Percentiles rank a stretch among this genome's conserved stretches.
phyloP scores from a whole-genome alignment of 2,113 vertebrate species.

The Perccottus glenii region DNA sequence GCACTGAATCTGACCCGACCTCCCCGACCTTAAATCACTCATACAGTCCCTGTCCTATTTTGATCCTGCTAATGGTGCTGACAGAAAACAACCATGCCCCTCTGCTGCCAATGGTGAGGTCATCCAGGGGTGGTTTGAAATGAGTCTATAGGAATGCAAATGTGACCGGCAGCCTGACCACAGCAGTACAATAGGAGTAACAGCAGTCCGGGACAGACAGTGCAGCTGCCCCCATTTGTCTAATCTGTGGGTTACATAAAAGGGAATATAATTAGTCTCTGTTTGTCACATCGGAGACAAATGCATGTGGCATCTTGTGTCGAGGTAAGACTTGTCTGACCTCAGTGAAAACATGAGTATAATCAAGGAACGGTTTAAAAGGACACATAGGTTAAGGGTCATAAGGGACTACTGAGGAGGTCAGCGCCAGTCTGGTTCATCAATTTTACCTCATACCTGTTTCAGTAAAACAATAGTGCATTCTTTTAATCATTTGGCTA shows the following conservation, averaged over 20 bases:
- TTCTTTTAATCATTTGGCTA: slow-evolving; percentile 30
- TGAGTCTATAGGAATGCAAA: slow-evolving; percentile 74
- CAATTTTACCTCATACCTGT: slow-evolving; percentile 60
- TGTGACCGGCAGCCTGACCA: slow-evolving; percentile 62
- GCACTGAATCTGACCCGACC: slow-evolving; percentile 67
- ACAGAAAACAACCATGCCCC: slow-evolving; percentile 46
- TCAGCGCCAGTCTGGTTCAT: slow-evolving; percentile 61
- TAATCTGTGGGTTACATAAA: slow-evolving; percentile 58
- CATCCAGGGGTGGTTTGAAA: slow-evolving; percentile 60
- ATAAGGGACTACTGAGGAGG: slow-evolving; percentile 69
- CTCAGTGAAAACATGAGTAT: slow-evolving; percentile 58
- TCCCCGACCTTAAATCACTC: slow-evolving; percentile 64
- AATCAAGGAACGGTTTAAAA: slow-evolving; percentile 69
- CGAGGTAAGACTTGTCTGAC: slow-evolving; percentile 53
- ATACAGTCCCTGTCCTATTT: slow-evolving; percentile 46
- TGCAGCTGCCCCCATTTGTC: slow-evolving; percentile 71
- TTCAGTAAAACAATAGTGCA: slow-evolving; percentile 52
- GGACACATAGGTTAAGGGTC: slow-evolving; percentile 56
- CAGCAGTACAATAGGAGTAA: slow-evolving; percentile 61
- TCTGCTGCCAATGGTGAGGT: slow-evolving; percentile 54
- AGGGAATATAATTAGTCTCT: slow-evolving; percentile 60
- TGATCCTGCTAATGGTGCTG: slow-evolving; percentile 59
- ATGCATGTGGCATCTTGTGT: slow-evolving; percentile 60
- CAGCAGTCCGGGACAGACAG: slow-evolving; percentile 54
- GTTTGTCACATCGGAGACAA: slow-evolving; percentile 64